Evolutionary conservation across 2,797 vertebrate species (phyloP), one percentile per base, ranked within the genome.

Genomic region (Sebastolobus alascanus): DNA sequence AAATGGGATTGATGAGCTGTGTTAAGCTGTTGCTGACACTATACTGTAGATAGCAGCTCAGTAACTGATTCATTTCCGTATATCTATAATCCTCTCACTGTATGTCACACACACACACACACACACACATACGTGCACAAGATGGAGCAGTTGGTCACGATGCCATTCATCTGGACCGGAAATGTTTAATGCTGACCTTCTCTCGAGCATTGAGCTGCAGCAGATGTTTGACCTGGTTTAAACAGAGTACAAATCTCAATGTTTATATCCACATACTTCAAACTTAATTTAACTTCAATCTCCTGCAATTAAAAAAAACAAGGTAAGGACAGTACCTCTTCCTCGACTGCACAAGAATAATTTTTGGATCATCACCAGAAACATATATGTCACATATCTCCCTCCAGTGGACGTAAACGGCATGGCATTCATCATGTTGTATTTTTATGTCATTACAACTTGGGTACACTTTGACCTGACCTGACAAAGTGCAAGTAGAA

Each of bases 51-150:
- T 6, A 55, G 54, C 59, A 66, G 74, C 64, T 77, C 52, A 31
- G 40, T n/a, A 29, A 73, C 73, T 1, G 6, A 66, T 73, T 79
- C 58, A 65, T 55, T 65, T 72, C 27, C 4, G 6, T 67, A 11
- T 12, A 35, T 68, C 20, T 22, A 16, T 82, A 69, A 82, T 76
- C 72, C 72, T 14, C 27, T 73, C 37, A 75, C 14, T 84, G 59
- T 73, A 37, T 54, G 37, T 52, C 52, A 46, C 72, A 50, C 65
- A 60, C 63, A 56, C 56, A 73, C 71, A 38, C 66, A 35, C 20
- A n/a, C 71, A 55, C 61, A 59, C 50, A 67, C 60, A 71, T 52
- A 68, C 69, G 55, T 38, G 61, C 55, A 61, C 14, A 38, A 2
- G 13, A 54, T 27, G 29, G 52, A 73, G 37, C 52, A 59, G 50